Percentiles rank a stretch among this genome's conserved stretches.
Conservation (phyloP, 2,888 invertebrate species). For the Agrochola lota region DNA sequence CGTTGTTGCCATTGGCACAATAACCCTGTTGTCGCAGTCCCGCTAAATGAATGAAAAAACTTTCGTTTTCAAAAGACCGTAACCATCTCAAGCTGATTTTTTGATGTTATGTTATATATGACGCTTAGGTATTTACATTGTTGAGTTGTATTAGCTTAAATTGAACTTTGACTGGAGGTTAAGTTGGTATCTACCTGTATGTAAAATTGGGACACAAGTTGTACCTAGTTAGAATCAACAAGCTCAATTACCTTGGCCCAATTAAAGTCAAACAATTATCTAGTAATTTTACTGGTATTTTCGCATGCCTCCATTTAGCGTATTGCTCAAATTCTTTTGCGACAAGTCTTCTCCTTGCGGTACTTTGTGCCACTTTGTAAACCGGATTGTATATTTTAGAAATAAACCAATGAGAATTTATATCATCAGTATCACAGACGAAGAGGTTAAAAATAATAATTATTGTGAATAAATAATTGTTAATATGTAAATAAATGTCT, state of each 20-base stretch:
- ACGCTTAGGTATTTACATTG: background rate
- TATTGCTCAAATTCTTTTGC: slow-evolving; percentile 39
- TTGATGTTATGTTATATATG: slow-evolving; percentile 23
- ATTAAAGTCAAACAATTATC: slow-evolving; percentile 23
- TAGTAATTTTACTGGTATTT: slow-evolving; percentile 12
- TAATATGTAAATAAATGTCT: background rate
- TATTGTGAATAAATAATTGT: background rate
- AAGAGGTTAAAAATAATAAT: background rate
- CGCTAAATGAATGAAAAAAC: slow-evolving; percentile 74
- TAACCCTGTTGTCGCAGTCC: slow-evolving; percentile 79
- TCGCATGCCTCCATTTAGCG: slow-evolving; percentile 21
- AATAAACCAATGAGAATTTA: slow-evolving; percentile 27
- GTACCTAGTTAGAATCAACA: background rate
- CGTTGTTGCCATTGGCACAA: slow-evolving; percentile 77
- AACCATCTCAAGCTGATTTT: slow-evolving; percentile 20
- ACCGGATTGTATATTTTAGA: slow-evolving; percentile 50
- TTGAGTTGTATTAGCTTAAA: background rate
- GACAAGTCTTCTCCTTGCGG: slow-evolving; percentile 53
- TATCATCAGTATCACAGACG: background rate
- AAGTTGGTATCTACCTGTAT: background rate
- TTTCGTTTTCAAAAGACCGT: slow-evolving; percentile 78
- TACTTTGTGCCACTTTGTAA: slow-evolving; percentile 60
- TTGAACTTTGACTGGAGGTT: background rate
- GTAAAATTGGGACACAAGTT: background rate
- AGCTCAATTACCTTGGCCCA: slow-evolving; percentile 23